Evolutionary conservation across 2,888 invertebrate genomes (phyloP).

Genomic region (Rotaria magnacalcarata): DNA sequence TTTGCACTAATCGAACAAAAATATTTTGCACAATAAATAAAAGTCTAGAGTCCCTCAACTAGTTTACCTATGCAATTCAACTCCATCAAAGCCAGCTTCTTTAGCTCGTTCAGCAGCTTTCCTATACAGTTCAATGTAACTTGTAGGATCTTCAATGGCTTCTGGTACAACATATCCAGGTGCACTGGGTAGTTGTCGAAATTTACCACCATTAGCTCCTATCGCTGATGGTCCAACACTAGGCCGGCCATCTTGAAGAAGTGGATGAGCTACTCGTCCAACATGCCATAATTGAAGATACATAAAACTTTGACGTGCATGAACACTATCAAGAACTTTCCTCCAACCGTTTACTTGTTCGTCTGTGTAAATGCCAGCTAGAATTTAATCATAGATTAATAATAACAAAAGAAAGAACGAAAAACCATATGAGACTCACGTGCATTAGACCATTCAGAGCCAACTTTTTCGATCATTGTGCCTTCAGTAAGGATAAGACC

Average conservation of each 20-base stretch:
- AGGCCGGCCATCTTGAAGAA: not conserved
- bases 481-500: not conserved
- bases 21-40: no score
- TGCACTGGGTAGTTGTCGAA: not conserved
- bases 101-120: not conserved
- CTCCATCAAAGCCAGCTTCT: not conserved
- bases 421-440: not conserved
- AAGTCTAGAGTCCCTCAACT: no score
- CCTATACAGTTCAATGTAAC: not conserved
- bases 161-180: not conserved
- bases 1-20: no score
- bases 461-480: not conserved
- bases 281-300: not conserved
- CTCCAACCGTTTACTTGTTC: not conserved
- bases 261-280: slow-evolving; percentile 16
- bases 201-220: not conserved
- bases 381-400: not conserved
- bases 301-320: not conserved
- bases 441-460: not conserved
- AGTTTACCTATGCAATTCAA: not conserved
- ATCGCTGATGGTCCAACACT: slow-evolving; percentile 7
- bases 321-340: not conserved
- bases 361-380: not conserved
- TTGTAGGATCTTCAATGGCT: not conserved
- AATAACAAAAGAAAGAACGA: not conserved